phyloP scores from a whole-genome alignment of 2,888 invertebrate genomes.

The Tanypteryx hageni region DNA sequence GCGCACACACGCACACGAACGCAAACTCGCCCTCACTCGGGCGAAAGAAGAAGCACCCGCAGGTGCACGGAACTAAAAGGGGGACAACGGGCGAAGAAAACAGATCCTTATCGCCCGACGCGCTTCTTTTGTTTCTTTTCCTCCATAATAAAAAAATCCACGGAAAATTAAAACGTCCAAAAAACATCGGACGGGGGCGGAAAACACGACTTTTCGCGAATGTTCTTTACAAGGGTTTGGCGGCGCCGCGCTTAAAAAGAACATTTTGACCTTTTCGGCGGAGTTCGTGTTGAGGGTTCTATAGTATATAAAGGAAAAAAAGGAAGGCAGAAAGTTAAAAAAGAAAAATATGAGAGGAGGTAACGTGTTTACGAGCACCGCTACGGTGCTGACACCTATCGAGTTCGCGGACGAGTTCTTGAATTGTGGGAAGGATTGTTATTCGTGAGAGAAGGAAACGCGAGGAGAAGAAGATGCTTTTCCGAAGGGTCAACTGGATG shows the following conservation, averaged over 20 bases:
- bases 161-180: not conserved
- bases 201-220: not conserved
- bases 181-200: not conserved
- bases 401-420: too few relatives aligned
- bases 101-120: not conserved
- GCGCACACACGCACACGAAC: too few relatives aligned
- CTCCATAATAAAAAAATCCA: not conserved
- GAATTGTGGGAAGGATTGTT: too few relatives aligned
- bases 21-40: not conserved
- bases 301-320: too few relatives aligned
- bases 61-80: not conserved
- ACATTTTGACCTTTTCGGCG: not conserved
- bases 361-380: too few relatives aligned
- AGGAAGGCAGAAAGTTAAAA: too few relatives aligned
- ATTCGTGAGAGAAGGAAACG: too few relatives aligned
- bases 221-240: not conserved
- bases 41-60: not conserved
- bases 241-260: not conserved
- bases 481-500: too few relatives aligned
- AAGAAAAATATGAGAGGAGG: too few relatives aligned
- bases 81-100: not conserved
- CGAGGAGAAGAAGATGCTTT: too few relatives aligned
- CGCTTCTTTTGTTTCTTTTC: conserved; percentile 3
- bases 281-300: not conserved
- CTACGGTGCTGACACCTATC: too few relatives aligned